phyloP scores from a whole-genome alignment of 1,140 invertebrate genomes.

The Gonatopus flavifemur region DNA sequence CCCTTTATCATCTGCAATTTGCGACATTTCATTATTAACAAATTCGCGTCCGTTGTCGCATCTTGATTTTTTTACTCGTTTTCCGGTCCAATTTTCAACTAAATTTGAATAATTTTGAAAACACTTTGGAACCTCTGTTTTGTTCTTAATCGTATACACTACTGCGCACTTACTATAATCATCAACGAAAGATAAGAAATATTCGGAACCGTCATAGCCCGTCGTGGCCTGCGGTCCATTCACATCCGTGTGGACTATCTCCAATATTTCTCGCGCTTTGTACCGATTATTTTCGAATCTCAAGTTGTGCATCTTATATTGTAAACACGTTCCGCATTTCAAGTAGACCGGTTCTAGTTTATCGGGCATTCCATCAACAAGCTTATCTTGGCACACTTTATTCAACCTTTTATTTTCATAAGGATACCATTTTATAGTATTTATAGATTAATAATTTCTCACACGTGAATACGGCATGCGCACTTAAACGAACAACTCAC shows the following conservation, averaged over 20 bases:
- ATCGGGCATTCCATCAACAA: neutral
- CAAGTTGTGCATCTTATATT: neutral
- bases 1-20: neutral
- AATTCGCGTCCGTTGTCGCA: neutral
- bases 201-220: neutral
- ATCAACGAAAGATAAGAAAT: neutral
- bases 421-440: no score
- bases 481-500: no score
- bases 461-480: no score
- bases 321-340: neutral
- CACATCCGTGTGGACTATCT: neutral
- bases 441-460: no score
- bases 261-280: neutral
- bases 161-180: neutral
- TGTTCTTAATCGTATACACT: neutral
- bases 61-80: neutral
- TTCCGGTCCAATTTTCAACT: neutral
- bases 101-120: neutral
- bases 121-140: neutral
- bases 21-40: neutral
- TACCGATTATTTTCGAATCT: neutral
- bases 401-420: no score
- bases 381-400: neutral
- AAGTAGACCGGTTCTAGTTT: neutral
- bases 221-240: neutral